phyloP scores from a whole-genome alignment of 2,113 vertebrate genomes.

The Ctenodactylus gundi region DNA sequence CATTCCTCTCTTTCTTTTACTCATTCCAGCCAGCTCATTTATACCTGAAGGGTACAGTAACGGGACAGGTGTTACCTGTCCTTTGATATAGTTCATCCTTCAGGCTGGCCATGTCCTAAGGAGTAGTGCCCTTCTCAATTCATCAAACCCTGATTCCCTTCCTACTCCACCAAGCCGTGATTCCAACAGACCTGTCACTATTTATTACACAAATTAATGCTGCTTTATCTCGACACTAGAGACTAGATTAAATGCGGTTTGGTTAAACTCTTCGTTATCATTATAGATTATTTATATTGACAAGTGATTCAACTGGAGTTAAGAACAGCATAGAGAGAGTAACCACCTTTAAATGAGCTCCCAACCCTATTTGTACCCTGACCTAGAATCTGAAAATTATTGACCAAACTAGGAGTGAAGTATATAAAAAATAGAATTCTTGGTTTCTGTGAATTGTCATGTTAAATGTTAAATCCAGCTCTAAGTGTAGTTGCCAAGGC shows the following conservation, averaged over 20 bases:
- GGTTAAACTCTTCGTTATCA: neutral
- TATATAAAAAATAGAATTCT: neutral
- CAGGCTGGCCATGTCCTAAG: too few relatives aligned
- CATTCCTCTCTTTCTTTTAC: neutral
- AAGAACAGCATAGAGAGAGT: neutral
- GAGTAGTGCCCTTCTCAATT: neutral
- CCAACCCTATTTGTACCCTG: neutral
- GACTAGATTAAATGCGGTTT: neutral
- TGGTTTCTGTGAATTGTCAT: neutral
- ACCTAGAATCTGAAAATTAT: neutral
- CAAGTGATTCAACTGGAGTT: neutral
- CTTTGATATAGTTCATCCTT: too few relatives aligned
- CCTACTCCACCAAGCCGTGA: neutral
- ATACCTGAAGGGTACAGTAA: fast-evolving
- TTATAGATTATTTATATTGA: neutral
- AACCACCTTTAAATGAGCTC: neutral
- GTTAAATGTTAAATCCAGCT: conserved; percentile 6
- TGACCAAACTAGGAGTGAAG: neutral
- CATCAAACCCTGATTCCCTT: neutral
- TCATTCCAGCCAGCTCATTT: neutral
- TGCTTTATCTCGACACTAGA: neutral
- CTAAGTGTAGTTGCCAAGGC: neutral
- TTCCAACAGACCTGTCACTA: fast-evolving
- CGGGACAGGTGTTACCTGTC: neutral
- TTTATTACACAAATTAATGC: fast-evolving